Evolutionary conservation across 2,113 vertebrate species (phyloP).

Genomic region (Cyphomyrus plagiostoma): DNA sequence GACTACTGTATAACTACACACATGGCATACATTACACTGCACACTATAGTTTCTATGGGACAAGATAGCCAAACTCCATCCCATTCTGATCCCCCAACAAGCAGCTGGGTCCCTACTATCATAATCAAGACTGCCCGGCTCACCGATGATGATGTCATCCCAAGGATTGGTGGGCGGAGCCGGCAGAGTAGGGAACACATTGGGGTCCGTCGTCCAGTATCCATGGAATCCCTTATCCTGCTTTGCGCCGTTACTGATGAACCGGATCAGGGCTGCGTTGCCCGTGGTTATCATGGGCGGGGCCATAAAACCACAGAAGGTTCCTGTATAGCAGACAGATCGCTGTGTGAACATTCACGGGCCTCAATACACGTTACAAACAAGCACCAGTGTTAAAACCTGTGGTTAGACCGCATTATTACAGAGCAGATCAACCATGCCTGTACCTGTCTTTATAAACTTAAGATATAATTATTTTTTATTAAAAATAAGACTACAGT

Average conservation of each 20-base stretch:
- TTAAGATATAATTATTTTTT: not conserved
- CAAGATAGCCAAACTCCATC: not conserved
- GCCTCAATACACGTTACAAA: not conserved
- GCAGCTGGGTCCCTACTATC: not conserved
- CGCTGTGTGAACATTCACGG: not conserved
- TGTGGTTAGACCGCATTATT: not conserved
- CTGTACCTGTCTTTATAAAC: not conserved
- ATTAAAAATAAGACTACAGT: not conserved
- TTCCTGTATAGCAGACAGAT: constrained; percentile 37
- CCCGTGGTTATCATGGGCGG: constrained; percentile 35
- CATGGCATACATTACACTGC: not conserved
- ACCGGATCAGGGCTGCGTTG: constrained; percentile 51
- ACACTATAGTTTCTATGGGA: not conserved
- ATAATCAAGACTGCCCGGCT: constrained; percentile 21
- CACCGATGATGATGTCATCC: constrained; percentile 53
- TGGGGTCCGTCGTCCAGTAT: constrained; percentile 57
- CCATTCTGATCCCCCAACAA: not conserved
- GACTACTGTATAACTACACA: not conserved
- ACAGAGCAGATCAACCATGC: not conserved
- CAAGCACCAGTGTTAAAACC: not conserved
- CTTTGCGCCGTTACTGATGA: constrained; percentile 48
- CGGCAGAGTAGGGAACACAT: constrained; percentile 46
- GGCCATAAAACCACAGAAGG: constrained; percentile 50
- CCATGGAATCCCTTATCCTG: constrained; percentile 60
- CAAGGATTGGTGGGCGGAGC: constrained; percentile 48